phyloP scores from a whole-genome alignment of 2,113 vertebrate species.

The Cygnus atratus region DNA sequence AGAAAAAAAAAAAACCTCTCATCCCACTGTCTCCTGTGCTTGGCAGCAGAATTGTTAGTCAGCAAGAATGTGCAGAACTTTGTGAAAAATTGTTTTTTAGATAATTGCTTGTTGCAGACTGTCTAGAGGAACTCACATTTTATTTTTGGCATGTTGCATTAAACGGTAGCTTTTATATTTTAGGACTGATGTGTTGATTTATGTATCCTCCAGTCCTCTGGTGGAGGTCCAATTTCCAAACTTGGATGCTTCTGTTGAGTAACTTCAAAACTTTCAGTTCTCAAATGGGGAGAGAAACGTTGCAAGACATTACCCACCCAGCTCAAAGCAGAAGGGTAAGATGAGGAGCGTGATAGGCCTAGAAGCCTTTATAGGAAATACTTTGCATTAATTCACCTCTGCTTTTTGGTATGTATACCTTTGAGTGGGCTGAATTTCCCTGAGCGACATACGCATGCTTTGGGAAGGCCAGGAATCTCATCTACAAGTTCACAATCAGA shows the following conservation, averaged over 20 bases:
- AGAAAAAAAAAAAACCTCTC: background rate
- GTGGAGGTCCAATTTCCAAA: conserved; percentile 22
- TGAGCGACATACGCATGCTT: background rate
- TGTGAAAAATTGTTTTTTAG: conserved; percentile 65
- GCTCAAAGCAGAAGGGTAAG: background rate
- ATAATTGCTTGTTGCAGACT: conserved; percentile 66
- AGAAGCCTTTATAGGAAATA: background rate
- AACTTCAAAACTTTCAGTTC: background rate
- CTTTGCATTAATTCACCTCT: background rate
- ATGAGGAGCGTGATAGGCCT: background rate
- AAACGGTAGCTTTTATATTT: conserved; percentile 31
- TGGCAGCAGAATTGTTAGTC: conserved; percentile 55
- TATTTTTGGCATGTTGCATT: conserved; percentile 51
- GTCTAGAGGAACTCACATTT: conserved; percentile 59
- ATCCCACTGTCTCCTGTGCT: background rate
- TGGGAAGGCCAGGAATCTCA: background rate
- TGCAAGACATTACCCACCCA: background rate
- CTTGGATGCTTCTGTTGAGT: background rate
- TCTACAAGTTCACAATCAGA: background rate
- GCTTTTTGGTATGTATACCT: background rate
- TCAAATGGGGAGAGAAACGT: background rate
- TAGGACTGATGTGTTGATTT: conserved; percentile 40
- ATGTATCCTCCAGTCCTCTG: conserved; percentile 3
- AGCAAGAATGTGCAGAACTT: conserved; percentile 58
- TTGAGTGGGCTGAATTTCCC: background rate